Conservation (phyloP, 1,140 invertebrate species). For the Leptopilina clavipes region DNA sequence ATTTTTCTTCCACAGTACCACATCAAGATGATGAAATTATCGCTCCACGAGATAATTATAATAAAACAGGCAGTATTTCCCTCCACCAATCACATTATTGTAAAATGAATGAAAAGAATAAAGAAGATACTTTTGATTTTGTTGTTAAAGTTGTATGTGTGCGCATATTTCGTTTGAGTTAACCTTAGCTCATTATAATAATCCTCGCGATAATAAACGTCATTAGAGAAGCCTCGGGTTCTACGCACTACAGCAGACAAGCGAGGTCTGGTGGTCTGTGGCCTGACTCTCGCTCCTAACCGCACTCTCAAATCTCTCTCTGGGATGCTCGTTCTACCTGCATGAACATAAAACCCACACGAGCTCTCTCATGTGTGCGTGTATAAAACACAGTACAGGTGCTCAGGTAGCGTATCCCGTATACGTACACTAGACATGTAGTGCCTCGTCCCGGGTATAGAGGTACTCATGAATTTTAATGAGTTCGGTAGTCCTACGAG, state of each 20-base stretch:
- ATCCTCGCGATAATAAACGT: constrained; percentile 52
- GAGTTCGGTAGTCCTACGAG: constrained; percentile 55
- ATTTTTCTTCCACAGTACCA: no score
- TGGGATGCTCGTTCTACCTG: constrained; percentile 38
- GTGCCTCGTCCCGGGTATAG: constrained; percentile 48
- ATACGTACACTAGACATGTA: constrained; percentile 47
- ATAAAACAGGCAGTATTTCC: no score
- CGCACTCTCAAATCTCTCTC: constrained; percentile 43
- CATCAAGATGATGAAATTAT: no score
- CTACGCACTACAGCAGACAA: constrained; percentile 39
- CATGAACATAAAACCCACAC: constrained; percentile 33
- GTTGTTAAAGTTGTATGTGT: neutral
- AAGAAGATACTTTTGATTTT: neutral
- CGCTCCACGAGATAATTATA: no score
- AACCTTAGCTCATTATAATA: constrained; percentile 34
- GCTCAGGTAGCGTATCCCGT: constrained; percentile 52
- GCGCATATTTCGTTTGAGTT: constrained; percentile 12
- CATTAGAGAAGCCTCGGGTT: constrained; percentile 48
- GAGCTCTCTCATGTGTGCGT: neutral
- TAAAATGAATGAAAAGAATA: no score
- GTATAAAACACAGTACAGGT: constrained; percentile 48
- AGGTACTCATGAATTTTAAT: constrained; percentile 62
- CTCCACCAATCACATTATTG: no score
- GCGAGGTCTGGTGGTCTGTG: constrained; percentile 44
- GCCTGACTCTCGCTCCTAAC: constrained; percentile 45